Base-by-base conservation (phyloP, 2,888 invertebrate species). In the Punctoribates punctum region DNA sequence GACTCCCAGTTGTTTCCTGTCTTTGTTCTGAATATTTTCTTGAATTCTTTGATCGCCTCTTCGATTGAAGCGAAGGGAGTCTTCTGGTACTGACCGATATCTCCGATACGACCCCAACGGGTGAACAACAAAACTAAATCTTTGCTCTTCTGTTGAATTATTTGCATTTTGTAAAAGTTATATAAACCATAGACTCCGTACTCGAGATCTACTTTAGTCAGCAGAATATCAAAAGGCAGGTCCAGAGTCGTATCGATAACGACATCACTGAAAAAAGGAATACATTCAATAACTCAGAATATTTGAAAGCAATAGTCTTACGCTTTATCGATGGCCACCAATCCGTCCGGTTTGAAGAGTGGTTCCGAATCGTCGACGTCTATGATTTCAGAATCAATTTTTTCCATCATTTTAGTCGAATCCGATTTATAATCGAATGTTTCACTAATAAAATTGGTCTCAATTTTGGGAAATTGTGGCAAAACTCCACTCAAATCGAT, bases 101-200 rank as follows among this genome's bases (percentile, higher is more conserved):
- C 83, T 17, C 87, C 87, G 46, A 87, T 85, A 57, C 86, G 81
- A 8, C 87, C 87, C 86, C 87, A 87, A 42, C 86, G 83, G 17
- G 86, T 87, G 82, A 87, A 86, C 76, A 87, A 79, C 57, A 86
- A 80, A 79, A 83, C 85, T 73, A 87, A 79, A 77, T 86, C 84
- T 80, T 85, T 82, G 25, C 82, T 82, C 73, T 81, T 80, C 65
- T 82, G 81, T 65, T 83, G 81, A 34, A 85, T 82, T 75, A 86
- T 82, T 83, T 87, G 86, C 84, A 87, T 84, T 79, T 85, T 85
- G 81, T 87, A 87, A 82, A 86, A 87, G 82, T 86, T 87, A 82
- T 86, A 87, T 79, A 85, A 82, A 74, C 86, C 86, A 79, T 82
- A 85, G 20, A 81, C 76, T 23, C 85, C 85, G 78, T 82, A 83